Percentiles rank a stretch among this genome's conserved stretches.
These are phyloP conservation scores for Amblyraja radiata DNA, from an alignment of 2,797 vertebrate genomes.

Conservation along the genomic window DNA sequence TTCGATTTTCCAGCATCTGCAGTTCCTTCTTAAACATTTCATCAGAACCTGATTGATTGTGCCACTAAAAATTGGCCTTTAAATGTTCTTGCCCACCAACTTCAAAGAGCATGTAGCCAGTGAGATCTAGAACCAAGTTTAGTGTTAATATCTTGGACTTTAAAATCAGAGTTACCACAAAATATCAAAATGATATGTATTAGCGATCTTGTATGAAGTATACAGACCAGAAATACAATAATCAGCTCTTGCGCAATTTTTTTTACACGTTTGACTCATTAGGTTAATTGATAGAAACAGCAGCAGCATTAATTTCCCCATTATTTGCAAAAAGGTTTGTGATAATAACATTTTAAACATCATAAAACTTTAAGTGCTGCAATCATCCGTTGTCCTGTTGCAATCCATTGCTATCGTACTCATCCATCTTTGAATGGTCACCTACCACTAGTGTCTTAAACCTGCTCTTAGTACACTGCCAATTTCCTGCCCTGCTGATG, in stretches of 20 bases:
- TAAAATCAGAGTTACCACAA: not conserved
- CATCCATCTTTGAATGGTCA: conserved; percentile 42
- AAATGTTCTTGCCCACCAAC: not conserved
- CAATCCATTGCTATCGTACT: not conserved
- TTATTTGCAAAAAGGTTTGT: not conserved
- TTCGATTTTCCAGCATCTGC: too few relatives aligned
- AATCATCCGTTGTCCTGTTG: conserved; percentile 18
- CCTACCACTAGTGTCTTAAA: conserved; percentile 51
- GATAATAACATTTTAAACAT: not conserved
- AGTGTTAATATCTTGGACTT: not conserved
- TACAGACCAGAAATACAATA: not conserved
- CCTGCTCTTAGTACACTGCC: conserved; percentile 53
- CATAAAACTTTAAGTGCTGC: not conserved
- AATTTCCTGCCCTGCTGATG: conserved; percentile 55
- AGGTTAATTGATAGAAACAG: conserved; percentile 19
- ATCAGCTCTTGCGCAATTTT: not conserved
- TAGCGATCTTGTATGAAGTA: not conserved
- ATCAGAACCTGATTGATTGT: not conserved
- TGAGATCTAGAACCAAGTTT: too few relatives aligned
- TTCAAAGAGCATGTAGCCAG: not conserved
- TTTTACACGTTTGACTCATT: not conserved
- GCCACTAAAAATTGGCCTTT: not conserved
- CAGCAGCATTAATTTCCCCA: not conserved
- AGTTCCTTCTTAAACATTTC: too few relatives aligned
- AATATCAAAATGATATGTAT: not conserved